Evolutionary conservation across 2,797 vertebrate genomes (phyloP).

Genomic region (Amazonetta brasiliensis): DNA sequence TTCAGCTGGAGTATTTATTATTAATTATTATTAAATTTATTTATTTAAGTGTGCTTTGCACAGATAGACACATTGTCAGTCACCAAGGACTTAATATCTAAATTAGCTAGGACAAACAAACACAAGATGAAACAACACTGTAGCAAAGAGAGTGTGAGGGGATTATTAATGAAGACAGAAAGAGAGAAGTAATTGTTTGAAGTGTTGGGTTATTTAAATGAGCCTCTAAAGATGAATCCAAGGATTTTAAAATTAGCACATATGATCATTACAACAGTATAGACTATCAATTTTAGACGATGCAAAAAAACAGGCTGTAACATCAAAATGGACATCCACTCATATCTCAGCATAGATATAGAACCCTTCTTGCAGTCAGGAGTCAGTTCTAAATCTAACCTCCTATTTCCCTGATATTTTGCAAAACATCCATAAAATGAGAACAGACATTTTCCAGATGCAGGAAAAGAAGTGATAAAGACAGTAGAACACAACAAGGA

Average conservation of each 20-base stretch:
- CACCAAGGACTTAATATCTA: conserved; percentile 74
- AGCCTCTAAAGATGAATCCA: neutral
- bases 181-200: conserved; percentile 19
- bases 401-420: neutral
- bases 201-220: neutral
- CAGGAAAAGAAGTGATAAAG: neutral
- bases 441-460: neutral
- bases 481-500: neutral
- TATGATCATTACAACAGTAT: neutral
- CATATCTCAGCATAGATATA: neutral
- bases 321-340: neutral
- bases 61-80: conserved; percentile 60
- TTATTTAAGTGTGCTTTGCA: conserved; percentile 66
- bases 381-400: neutral
- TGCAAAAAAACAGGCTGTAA: neutral
- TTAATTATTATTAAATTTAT: conserved; percentile 71
- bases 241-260: neutral
- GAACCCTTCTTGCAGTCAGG: neutral
- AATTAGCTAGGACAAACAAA: conserved; percentile 74
- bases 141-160: conserved; percentile 32
- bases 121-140: conserved; percentile 48
- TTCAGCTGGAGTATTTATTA: conserved; percentile 55
- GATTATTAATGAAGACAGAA: conserved; percentile 57
- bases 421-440: neutral
- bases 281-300: neutral